Evolutionary conservation across 2,113 vertebrate species (phyloP).

Genomic region (Mobula hypostoma): DNA sequence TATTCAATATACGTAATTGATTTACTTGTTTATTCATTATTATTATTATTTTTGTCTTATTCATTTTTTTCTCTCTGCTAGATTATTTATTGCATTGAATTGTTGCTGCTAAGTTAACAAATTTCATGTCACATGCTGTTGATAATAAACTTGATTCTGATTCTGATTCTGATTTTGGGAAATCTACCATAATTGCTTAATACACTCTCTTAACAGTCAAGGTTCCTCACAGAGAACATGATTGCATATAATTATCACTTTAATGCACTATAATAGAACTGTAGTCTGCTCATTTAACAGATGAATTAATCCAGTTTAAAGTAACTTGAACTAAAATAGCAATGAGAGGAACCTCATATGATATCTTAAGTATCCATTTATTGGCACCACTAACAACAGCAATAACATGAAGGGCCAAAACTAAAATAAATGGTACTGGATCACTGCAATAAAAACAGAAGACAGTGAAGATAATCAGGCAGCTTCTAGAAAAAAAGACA

Average conservation of each 20-base stretch:
- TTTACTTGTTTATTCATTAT: no score
- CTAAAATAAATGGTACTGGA: no score
- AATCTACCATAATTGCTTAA: neutral
- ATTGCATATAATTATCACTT: slow-evolving; percentile 6
- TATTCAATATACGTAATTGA: no score
- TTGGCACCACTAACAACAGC: neutral
- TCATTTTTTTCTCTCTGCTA: no score
- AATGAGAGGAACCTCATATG: neutral
- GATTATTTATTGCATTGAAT: no score
- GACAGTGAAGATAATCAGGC: no score
- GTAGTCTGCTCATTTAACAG: neutral
- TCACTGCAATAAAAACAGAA: no score
- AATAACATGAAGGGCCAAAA: neutral
- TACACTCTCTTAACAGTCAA: neutral
- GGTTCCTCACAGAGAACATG: neutral
- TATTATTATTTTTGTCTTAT: no score
- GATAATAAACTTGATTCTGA: no score
- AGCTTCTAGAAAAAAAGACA: no score
- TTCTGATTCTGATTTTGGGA: neutral
- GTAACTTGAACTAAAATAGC: neutral
- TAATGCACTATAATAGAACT: neutral
- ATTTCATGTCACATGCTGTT: no score
- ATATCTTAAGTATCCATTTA: neutral
- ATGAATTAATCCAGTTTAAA: neutral
- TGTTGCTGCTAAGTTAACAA: no score